Evolutionary conservation across 2,888 invertebrate species (phyloP), one percentile per base, ranked within the genome.

Genomic region (Mellilla xanthometata): DNA sequence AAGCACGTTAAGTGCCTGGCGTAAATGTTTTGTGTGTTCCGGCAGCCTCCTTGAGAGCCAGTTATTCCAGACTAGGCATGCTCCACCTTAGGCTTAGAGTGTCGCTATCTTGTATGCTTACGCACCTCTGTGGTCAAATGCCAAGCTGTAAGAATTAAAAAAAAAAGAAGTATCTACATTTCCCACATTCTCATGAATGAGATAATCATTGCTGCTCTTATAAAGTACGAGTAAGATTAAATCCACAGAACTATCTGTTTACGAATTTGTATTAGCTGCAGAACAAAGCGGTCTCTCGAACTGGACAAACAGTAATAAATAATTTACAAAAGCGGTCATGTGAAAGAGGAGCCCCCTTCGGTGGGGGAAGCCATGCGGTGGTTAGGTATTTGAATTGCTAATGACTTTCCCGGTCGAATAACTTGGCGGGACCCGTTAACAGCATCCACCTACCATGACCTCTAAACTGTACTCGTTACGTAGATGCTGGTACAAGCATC

Each of bases 321-420:
- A 84, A 85, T 81, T 83, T 81, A 83, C 80, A 81, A 81, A 82
- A 68, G 83, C 82, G 74, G 76, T 77, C 81, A 81, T 81, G 82
- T 81, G 81, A 77, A 80, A 81, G 80, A 76, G 78, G 68, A 76
- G 75, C 69, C 74, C 74, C 72, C 69, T 72, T 73, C 70, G 62
- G 69, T 58, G 62, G 73, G 67, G 66, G 71, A 65, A 68, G 66
- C 73, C 73, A 75, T 70, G 77, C 76, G 76, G 71, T 75, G 74
- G 81, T 78, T 79, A 76, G 73, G 71, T 81, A 84, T 86, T 84
- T 84, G 83, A 82, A 83, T 84, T 84, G 83, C 81, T 86, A 84
- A 85, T 86, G 76, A 80, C 70, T 77, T 72, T 69, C 74, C 69
- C 70, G 68, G 70, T 68, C 72, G 75, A 78, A 79, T 79, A 79